These are phyloP conservation scores for Zosterops lateralis DNA, from an alignment of 2,113 vertebrate species.

Conservation along the genomic window DNA sequence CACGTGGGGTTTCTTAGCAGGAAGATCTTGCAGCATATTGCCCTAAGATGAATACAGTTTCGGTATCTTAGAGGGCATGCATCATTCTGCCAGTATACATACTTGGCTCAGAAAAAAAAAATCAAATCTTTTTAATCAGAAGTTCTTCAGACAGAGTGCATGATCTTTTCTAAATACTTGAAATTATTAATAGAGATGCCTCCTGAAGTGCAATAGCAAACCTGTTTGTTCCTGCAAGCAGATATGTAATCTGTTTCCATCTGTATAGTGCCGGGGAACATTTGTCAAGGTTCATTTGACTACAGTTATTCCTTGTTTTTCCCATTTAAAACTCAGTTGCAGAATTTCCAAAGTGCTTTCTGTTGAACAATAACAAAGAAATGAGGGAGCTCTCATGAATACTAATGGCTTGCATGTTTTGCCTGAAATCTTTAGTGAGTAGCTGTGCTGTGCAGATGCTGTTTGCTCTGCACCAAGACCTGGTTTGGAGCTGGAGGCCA, in stretches of 20 bases:
- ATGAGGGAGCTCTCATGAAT: not conserved
- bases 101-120: not conserved
- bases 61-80: rapidly evolving
- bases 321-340: not conserved
- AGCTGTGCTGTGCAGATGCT: rapidly evolving
- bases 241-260: constrained; percentile 21
- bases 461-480: not conserved
- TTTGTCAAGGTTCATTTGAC: constrained; percentile 34
- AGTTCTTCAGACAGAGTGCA: not conserved
- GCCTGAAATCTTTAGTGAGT: not conserved
- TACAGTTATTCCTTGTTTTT: not conserved
- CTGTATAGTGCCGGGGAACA: not conserved
- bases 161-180: constrained; percentile 1
- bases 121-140: constrained; percentile 9
- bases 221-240: not conserved
- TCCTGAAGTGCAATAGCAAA: constrained; percentile 21
- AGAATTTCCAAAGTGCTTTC: constrained; percentile 10
- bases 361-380: constrained; percentile 9
- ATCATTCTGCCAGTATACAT: not conserved
- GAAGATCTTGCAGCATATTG: not conserved
- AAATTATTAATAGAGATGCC: constrained; percentile 3
- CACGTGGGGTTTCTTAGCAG: not conserved
- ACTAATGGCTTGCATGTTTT: not conserved
- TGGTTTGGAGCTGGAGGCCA: not conserved
- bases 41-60: not conserved